A percentile compares a stretch with the other conserved stretches of the same genome.
phyloP scores from a whole-genome alignment of 2,113 vertebrate species.

The Crotalus helleri region DNA sequence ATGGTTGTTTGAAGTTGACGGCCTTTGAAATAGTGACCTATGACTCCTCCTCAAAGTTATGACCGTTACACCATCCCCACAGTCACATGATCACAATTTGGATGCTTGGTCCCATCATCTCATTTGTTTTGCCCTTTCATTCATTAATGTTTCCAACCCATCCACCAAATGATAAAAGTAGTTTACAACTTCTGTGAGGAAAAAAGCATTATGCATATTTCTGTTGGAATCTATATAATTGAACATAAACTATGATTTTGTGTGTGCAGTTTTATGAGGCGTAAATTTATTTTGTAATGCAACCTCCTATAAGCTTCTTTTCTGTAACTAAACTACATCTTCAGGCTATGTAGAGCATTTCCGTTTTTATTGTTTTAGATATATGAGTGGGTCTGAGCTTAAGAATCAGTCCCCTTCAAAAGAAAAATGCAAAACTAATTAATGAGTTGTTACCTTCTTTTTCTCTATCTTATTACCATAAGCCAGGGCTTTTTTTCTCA shows the following conservation, averaged over 20 bases:
- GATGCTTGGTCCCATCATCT: not conserved
- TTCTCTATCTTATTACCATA: not conserved
- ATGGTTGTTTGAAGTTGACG: no score
- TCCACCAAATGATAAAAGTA: not conserved
- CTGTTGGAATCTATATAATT: not conserved
- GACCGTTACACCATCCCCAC: no score
- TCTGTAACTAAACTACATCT: fast-evolving
- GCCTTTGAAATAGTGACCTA: no score
- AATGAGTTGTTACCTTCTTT: not conserved
- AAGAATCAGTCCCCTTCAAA: slow-evolving; percentile 26
- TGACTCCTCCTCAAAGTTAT: no score
- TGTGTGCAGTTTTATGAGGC: not conserved
- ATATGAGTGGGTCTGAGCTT: slow-evolving; percentile 5
- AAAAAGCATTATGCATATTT: not conserved
- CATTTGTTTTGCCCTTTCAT: not conserved
- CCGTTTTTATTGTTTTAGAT: slow-evolving; percentile 29
- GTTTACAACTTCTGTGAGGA: not conserved
- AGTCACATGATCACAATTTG: no score
- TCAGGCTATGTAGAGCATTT: not conserved
- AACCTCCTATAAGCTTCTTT: not conserved
- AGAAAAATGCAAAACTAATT: slow-evolving; percentile 28
- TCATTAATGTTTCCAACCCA: not conserved
- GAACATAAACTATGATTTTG: not conserved
- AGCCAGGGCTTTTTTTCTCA: not conserved
- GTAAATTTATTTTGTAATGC: not conserved